These are phyloP conservation scores for Corydoras maculifer DNA, from an alignment of 2,113 vertebrate species.

Conservation along the genomic window DNA sequence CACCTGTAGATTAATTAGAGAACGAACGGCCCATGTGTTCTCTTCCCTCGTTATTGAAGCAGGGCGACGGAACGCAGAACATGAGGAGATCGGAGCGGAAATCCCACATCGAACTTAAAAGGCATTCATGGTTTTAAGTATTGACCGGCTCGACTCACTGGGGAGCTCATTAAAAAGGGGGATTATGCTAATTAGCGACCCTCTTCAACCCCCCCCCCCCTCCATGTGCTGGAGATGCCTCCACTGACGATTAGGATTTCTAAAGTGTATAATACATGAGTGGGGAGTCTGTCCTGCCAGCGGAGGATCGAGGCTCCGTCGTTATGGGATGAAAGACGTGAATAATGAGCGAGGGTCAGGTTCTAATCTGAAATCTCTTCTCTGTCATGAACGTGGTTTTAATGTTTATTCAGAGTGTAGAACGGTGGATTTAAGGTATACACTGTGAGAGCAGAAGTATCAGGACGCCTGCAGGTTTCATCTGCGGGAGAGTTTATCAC, in stretches of 20 bases:
- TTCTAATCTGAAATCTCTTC: not conserved
- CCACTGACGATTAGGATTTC: not conserved
- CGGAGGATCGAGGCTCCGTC: not conserved
- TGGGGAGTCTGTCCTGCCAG: not conserved
- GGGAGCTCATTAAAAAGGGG: slow-evolving; percentile 15
- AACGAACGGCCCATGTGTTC: no score
- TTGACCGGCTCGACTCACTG: slow-evolving; percentile 2
- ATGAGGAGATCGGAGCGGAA: no score
- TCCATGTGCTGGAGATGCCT: not conserved
- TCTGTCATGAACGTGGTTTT: no score
- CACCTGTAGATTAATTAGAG: no score
- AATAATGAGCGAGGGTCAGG: not conserved
- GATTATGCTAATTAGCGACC: not conserved
- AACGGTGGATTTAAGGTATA: no score
- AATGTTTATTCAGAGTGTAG: no score
- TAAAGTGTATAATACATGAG: not conserved
- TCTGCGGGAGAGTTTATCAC: no score
- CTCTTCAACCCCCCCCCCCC: not conserved
- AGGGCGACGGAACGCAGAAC: no score
- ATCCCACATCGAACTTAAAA: not conserved
- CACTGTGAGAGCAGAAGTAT: no score
- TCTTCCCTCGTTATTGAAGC: no score
- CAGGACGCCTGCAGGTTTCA: no score
- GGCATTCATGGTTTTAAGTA: not conserved
- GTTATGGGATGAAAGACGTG: not conserved